phyloP scores from a whole-genome alignment of 2,888 invertebrate species.

The Temnothorax unifasciatus region DNA sequence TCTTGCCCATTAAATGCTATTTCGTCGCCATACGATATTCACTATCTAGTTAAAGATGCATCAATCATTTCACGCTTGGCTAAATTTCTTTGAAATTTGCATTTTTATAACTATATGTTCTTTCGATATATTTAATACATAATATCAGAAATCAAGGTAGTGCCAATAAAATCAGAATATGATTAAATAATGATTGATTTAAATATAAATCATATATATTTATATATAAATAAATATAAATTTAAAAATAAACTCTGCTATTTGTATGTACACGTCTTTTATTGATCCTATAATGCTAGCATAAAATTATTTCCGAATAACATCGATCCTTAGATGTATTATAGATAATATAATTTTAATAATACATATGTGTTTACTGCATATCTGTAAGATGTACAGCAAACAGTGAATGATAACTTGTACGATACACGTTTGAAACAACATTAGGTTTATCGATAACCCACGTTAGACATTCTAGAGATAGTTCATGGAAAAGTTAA shows the following conservation, averaged over 20 bases:
- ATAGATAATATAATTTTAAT: neutral
- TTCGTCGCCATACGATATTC: neutral
- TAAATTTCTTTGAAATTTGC: conserved; percentile 5
- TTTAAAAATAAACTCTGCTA: neutral
- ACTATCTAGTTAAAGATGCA: neutral
- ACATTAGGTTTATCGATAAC: conserved; percentile 4
- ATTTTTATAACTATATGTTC: neutral
- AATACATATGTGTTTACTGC: neutral
- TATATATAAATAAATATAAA: neutral
- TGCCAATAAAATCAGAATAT: neutral
- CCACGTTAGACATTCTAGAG: neutral
- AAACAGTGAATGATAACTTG: neutral
- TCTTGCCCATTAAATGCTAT: neutral
- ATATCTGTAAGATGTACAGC: neutral
- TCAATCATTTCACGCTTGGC: neutral
- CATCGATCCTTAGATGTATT: neutral
- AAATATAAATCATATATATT: conserved; percentile 8
- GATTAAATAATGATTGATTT: conserved; percentile 1
- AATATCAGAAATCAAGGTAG: neutral
- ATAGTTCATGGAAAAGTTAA: conserved; percentile 13
- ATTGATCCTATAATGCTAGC: neutral
- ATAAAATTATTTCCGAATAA: neutral
- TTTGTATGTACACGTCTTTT: neutral
- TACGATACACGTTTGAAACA: neutral
- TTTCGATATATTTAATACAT: neutral